phyloP scores from a whole-genome alignment of 1,140 invertebrate genomes.

The Drosophila saltans region DNA sequence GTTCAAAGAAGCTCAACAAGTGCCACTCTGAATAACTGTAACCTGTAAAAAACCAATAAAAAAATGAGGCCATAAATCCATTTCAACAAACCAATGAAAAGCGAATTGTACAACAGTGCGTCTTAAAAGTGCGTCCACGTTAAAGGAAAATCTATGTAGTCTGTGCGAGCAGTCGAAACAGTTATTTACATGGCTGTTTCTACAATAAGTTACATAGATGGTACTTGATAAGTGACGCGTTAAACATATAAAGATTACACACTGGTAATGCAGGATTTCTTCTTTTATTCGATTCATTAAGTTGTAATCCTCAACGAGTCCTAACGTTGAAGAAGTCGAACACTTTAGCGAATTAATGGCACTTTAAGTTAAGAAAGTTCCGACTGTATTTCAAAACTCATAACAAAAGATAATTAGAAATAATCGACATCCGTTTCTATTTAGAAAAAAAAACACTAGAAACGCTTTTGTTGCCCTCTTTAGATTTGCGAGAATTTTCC shows the following conservation, averaged over 20 bases:
- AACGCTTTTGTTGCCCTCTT: neutral
- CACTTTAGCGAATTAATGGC: too few relatives aligned
- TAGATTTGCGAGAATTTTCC: neutral
- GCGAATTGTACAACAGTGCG: neutral
- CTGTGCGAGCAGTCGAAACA: neutral
- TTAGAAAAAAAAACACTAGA: neutral
- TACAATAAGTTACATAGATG: too few relatives aligned
- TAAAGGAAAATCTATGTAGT: neutral
- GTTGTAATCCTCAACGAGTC: too few relatives aligned
- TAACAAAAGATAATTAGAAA: too few relatives aligned
- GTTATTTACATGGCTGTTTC: neutral
- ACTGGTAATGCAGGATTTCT: too few relatives aligned
- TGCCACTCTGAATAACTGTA: neutral
- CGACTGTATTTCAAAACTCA: neutral
- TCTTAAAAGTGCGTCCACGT: neutral
- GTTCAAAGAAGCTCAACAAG: conserved; percentile 12
- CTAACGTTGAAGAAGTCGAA: too few relatives aligned
- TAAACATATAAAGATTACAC: too few relatives aligned
- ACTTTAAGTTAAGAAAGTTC: too few relatives aligned
- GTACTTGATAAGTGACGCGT: too few relatives aligned
- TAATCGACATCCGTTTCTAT: too few relatives aligned
- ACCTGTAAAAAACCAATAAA: conserved; percentile 6
- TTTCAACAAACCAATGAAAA: neutral
- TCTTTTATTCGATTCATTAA: too few relatives aligned
- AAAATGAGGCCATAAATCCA: neutral